Evolutionary conservation across 1,140 invertebrate species (phyloP).

Genomic region (Cryptotermes secundus): DNA sequence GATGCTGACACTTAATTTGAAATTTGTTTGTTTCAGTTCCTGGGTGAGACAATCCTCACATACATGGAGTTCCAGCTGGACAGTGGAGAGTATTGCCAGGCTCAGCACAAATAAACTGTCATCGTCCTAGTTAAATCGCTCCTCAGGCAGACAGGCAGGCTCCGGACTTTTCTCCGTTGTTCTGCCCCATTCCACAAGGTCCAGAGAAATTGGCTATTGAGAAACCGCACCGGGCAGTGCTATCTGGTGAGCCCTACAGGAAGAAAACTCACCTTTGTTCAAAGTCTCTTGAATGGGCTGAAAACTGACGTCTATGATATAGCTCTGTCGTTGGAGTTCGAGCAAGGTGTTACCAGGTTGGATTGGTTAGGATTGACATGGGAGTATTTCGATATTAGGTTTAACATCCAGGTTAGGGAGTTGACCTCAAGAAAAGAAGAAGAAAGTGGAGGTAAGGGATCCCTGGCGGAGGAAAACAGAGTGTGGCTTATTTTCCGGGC

Average conservation of each 20-base stretch:
- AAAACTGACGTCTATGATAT: constrained; percentile 7
- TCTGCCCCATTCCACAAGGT: constrained; percentile 29
- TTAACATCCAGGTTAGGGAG: background rate
- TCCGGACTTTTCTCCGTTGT: background rate
- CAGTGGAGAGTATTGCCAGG: constrained; percentile 94
- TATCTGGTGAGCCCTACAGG: constrained; percentile 33
- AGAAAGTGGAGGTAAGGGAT: constrained; percentile 4
- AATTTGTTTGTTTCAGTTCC: constrained; percentile 55
- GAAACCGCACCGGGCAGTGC: constrained; percentile 31
- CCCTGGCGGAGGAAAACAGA: constrained; percentile 21
- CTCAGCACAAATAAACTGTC: constrained; percentile 87
- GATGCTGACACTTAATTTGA: background rate
- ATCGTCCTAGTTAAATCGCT: background rate
- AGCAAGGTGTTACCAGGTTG: background rate
- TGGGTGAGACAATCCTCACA: constrained; percentile 70
- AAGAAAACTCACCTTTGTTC: constrained; percentile 33
- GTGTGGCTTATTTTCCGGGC: constrained; percentile 32
- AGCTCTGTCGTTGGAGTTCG: background rate
- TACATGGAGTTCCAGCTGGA: constrained; percentile 97
- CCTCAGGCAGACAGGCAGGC: background rate
- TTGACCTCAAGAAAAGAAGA: background rate
- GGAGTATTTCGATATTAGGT: background rate
- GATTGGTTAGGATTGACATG: background rate
- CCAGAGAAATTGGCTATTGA: constrained; percentile 13
- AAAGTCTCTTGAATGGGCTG: constrained; percentile 29